Conservation (phyloP, 1,140 invertebrate genomes). For the Drosophila kurseongensis region DNA sequence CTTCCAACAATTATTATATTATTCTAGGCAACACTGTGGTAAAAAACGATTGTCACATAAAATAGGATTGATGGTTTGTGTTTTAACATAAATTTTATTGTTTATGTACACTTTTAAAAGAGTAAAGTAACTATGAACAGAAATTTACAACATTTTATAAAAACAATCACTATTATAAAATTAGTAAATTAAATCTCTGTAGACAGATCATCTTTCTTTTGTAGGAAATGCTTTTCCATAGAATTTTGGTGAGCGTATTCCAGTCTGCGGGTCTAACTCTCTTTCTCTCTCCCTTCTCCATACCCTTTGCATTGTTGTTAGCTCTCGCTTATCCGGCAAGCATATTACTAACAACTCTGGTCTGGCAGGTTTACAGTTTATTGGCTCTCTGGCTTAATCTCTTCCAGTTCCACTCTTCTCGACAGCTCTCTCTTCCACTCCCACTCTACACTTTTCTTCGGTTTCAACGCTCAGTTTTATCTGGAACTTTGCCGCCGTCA, state of each 20-base stretch:
- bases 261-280: neutral
- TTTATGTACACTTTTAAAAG: neutral
- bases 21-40: neutral
- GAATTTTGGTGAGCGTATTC: conserved; percentile 3
- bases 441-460: neutral
- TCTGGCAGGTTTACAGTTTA: conserved; percentile 61
- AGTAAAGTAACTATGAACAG: neutral
- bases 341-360: conserved; percentile 44
- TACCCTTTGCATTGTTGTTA: conserved; percentile 17
- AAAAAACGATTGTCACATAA: neutral
- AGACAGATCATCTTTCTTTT: neutral
- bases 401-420: neutral
- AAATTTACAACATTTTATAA: no score
- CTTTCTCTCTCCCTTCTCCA: neutral
- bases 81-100: neutral
- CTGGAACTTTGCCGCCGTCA: conserved; percentile 42
- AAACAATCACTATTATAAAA: no score
- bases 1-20: neutral
- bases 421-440: neutral
- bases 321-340: conserved; percentile 2
- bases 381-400: conserved; percentile 24
- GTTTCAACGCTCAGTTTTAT: conserved; percentile 32
- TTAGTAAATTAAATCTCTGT: neutral
- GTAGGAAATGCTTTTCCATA: neutral
- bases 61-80: neutral